Evolutionary conservation across 1,140 invertebrate species (phyloP).

Genomic region (Caenorhabditis inopinata): DNA sequence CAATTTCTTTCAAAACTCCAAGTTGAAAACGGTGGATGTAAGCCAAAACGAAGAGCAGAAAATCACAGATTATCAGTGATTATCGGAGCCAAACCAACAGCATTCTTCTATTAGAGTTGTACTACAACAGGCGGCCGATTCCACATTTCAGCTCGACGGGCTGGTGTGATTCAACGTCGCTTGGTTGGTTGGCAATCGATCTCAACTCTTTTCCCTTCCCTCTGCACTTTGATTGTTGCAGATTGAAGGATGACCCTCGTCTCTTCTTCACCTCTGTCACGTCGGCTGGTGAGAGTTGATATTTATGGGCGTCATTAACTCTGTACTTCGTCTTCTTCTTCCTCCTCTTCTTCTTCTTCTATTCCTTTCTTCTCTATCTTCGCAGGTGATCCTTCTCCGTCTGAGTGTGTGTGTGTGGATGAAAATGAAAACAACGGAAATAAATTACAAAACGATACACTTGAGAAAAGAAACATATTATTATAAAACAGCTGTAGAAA

Average conservation of each 20-base stretch:
- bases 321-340: background rate
- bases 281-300: conserved; percentile 11
- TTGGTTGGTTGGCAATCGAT: too few species aligned
- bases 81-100: too few species aligned
- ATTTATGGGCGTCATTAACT: conserved; percentile 20
- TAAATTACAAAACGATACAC: background rate
- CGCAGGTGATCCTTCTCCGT: background rate
- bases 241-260: background rate
- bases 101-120: too few species aligned
- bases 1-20: too few species aligned
- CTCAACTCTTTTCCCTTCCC: too few species aligned
- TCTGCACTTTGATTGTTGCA: background rate
- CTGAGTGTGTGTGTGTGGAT: background rate
- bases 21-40: too few species aligned
- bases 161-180: too few species aligned
- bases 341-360: background rate
- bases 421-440: background rate
- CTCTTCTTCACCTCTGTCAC: background rate
- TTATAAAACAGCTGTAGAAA: too few species aligned
- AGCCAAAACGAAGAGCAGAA: too few species aligned
- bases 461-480: background rate
- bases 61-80: too few species aligned
- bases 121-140: too few species aligned
- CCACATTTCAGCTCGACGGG: too few species aligned
- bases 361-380: background rate